Evolutionary conservation across 2,113 vertebrate genomes (phyloP), one percentile per base, ranked within the genome.

Genomic region (Calyptomena viridis): DNA sequence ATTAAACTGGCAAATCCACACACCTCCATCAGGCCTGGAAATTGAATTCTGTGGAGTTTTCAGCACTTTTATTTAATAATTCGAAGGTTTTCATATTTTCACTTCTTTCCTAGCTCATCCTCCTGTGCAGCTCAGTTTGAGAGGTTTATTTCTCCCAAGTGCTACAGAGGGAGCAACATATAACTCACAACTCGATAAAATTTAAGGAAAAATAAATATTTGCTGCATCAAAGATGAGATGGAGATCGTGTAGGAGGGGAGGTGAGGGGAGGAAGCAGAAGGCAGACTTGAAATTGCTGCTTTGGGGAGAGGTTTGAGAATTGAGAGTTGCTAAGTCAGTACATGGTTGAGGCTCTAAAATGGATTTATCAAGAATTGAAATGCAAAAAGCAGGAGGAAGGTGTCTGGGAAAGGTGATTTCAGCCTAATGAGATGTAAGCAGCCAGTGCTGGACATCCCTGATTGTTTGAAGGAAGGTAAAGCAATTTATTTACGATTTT

Each of bases 141-240:
- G 71, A 46, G 49, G 60, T 88, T 88, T 92, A 83, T 92, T 83
- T 95, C 94, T 88, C 68, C 63, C 66, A 88, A 95, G 88, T 90
- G 67, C 84, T 73, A 42, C 0, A 0, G 46, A 58, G 17, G 20
- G 59, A 74, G 73, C 4, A 71, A 75, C 55, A 37, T 25, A 6
- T 49, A 91, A 88, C 50, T 68, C 66, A 79, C 46, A 88, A 42
- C 37, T 79, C 71, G 53, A 83, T 85, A 85, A 90, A 90, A 91
- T 64, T 64, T 91, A 72, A 68, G 44, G 62, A 40, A 64, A 91
- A 91, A 91, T 77, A 91, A 88, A 69, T 76, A 75, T 93, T 87
- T 88, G 31, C 83, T 88, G 85, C 88, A 87, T 90, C 75, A 64
- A 72, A 83, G 62, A 85, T 76, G 72, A 94, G 71, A 73, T 0